Conservation (phyloP, 2,113 vertebrate species). For the Hepsetus odoe region DNA sequence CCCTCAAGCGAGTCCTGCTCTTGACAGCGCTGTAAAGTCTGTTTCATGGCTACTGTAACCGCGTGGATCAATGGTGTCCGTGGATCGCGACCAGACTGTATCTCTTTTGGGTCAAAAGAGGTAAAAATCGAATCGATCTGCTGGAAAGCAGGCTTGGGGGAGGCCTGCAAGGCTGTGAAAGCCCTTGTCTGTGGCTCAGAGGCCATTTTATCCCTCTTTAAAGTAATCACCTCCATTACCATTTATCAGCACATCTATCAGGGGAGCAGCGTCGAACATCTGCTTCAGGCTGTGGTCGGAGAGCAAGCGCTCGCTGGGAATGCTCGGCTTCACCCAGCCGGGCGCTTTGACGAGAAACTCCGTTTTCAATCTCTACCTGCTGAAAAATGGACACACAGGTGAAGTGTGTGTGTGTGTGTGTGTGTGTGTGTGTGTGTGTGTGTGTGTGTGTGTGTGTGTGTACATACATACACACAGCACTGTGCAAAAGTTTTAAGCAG, state of each 20-base stretch:
- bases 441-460: too few relatives aligned
- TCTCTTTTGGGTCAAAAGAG: slow-evolving; percentile 29
- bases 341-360: neutral
- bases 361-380: too few relatives aligned
- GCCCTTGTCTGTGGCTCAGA: slow-evolving; percentile 34
- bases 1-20: slow-evolving; percentile 37
- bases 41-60: slow-evolving; percentile 44
- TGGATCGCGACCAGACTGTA: slow-evolving; percentile 32
- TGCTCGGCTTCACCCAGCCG: neutral
- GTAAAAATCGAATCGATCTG: slow-evolving; percentile 46
- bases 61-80: slow-evolving; percentile 23
- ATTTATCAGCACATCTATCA: slow-evolving; percentile 58
- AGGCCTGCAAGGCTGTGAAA: neutral
- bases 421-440: too few relatives aligned
- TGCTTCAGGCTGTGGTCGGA: slow-evolving; percentile 43
- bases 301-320: neutral
- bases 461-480: too few relatives aligned
- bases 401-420: too few relatives aligned
- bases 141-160: slow-evolving; percentile 24
- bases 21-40: slow-evolving; percentile 47
- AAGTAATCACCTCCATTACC: slow-evolving; percentile 62
- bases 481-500: too few relatives aligned
- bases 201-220: slow-evolving; percentile 55
- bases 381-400: too few relatives aligned
- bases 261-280: slow-evolving; percentile 57